Evolutionary conservation across 2,797 vertebrate genomes (phyloP).

Genomic region (Neopelma chrysocephalum): DNA sequence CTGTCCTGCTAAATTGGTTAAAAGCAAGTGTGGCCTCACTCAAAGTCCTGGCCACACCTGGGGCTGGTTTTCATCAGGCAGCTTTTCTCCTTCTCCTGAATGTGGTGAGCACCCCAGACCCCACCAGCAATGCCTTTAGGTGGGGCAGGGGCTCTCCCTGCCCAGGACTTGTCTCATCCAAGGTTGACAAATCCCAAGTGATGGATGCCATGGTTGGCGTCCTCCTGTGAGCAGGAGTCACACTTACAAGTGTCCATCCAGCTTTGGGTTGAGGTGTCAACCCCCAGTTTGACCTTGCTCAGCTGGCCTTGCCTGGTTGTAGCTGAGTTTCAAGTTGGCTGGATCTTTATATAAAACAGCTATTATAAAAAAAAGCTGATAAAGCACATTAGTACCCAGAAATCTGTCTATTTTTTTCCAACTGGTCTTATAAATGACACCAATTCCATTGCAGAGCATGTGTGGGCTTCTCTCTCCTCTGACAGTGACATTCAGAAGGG

Average conservation of each 20-base stretch:
- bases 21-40: background rate
- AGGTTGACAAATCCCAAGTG: background rate
- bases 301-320: background rate
- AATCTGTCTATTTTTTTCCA: background rate
- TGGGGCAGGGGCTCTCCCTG: accelerated
- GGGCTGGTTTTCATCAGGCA: background rate
- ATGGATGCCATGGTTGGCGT: background rate
- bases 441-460: accelerated
- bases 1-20: background rate
- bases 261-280: accelerated
- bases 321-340: background rate
- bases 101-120: background rate
- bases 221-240: background rate
- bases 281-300: background rate
- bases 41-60: background rate
- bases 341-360: background rate
- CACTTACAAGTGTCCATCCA: background rate
- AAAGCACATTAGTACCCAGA: background rate
- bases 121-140: accelerated
- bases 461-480: background rate
- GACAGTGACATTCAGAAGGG: background rate
- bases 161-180: background rate
- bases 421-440: background rate
- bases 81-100: background rate
- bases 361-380: background rate